These are phyloP conservation scores for Pharmacophagus antenor DNA, from an alignment of 2,888 invertebrate genomes.

Conservation along the genomic window DNA sequence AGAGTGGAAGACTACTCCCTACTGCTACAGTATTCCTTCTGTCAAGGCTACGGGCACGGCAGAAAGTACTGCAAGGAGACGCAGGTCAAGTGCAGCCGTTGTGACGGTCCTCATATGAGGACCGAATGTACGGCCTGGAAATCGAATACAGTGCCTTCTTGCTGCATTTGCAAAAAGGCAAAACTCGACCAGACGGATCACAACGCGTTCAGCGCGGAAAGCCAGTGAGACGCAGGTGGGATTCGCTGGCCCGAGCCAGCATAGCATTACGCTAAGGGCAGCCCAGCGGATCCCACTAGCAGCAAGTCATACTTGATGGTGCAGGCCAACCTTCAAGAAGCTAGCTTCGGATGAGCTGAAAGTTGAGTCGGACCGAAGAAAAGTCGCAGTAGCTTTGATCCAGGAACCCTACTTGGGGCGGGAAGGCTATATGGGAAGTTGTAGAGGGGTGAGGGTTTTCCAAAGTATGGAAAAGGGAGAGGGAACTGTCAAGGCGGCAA, in stretches of 20 bases:
- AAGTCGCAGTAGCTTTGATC: background rate
- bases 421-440: no score
- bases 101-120: background rate
- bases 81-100: background rate
- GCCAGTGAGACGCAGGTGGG: no score
- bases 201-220: no score
- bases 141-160: background rate
- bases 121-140: background rate
- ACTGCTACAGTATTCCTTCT: no score
- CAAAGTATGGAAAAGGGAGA: background rate
- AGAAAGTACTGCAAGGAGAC: background rate
- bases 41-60: no score
- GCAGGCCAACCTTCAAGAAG: background rate
- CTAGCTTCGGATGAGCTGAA: background rate
- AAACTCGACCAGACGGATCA: background rate
- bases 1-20: no score
- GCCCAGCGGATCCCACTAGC: background rate
- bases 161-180: background rate
- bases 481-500: background rate
- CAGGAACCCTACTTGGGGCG: no score
- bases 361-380: background rate
- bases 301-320: background rate
- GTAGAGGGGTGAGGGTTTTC: background rate
- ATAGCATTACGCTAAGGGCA: background rate
- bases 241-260: no score